Evolutionary conservation across 2,113 vertebrate genomes (phyloP), one percentile per base, ranked within the genome.

Genomic region (Cephalopholis sonnerati): DNA sequence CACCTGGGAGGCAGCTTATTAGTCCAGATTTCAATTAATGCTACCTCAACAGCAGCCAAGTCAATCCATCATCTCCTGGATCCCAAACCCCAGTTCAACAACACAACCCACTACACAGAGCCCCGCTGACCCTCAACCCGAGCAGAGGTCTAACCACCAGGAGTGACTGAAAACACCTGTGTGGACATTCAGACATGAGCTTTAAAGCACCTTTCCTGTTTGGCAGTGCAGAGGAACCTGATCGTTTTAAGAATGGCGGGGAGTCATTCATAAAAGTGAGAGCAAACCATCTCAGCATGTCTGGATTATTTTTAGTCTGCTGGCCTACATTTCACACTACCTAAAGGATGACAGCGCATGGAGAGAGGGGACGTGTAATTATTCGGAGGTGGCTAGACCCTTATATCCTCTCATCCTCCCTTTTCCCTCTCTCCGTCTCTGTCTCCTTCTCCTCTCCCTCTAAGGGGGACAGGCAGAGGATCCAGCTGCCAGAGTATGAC

Each of bases 271-370:
- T 74, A 89, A 86, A 84, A 86, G 61, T 74, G 50, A 81, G 59
- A 74, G 71, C 64, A 59, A 79, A 74, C 36, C 73, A 61, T 82
- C 63, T 82, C 67, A 67, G 41, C 72, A 65, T 44, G 68, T 67
- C 61, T 57, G 80, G 48, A 87, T 79, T 92, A 87, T 91, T 90
- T 92, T 86, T 83, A 89, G 90, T 41, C 10, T 15, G 32, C 50
- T 75, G 87, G 73, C 89, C 90, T 85, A 91, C 80, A 92, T 92
- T 86, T 92, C 85, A 90, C 75, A 79, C 74, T 39, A 84, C 87
- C 84, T 88, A 61, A 80, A 89, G 82, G 86, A 86, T 87, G 91
- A 91, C 86, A 87, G 90, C 59, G 41, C 75, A 78, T 29, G 67
- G 85, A 77, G 89, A 86, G 86, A 68, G 72, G 74, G 72, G 85